Percentiles rank a stretch among this genome's conserved stretches.
Conservation (phyloP, 2,113 vertebrate genomes). For the Sminthopsis crassicaudata region DNA sequence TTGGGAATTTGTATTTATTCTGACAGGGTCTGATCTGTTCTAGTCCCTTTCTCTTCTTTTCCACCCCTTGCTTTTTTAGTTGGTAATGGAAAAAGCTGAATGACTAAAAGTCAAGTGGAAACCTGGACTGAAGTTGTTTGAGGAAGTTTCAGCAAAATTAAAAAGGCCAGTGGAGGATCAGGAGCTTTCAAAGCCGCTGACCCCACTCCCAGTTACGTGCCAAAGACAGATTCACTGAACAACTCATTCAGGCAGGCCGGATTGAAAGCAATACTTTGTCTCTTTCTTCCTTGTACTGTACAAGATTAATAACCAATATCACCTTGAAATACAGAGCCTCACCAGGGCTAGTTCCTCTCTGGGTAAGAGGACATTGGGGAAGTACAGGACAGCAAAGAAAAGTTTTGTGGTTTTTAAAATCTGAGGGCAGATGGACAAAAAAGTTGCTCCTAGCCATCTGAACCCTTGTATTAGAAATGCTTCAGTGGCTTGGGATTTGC, state of each 20-base stretch:
- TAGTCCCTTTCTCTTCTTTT: neutral
- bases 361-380: neutral
- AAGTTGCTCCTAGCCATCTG: slow-evolving; percentile 15
- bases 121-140: neutral
- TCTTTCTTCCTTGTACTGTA: slow-evolving; percentile 64
- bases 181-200: slow-evolving; percentile 31
- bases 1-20: slow-evolving; percentile 2
- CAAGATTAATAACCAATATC: slow-evolving; percentile 61
- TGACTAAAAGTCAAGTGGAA: slow-evolving; percentile 44
- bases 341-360: slow-evolving; percentile 24
- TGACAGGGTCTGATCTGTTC: slow-evolving; percentile 39
- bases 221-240: slow-evolving; percentile 33
- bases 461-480: slow-evolving; percentile 4
- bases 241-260: slow-evolving; percentile 37
- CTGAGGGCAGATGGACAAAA: slow-evolving; percentile 19
- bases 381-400: neutral
- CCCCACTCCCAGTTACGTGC: neutral
- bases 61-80: slow-evolving; percentile 11
- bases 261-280: slow-evolving; percentile 61
- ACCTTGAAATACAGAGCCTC: slow-evolving; percentile 50
- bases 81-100: slow-evolving; percentile 43
- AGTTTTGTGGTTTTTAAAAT: slow-evolving; percentile 3
- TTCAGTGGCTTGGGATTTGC: slow-evolving; percentile 3
- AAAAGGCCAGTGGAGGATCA: slow-evolving; percentile 28
- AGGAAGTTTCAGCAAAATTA: slow-evolving; percentile 21